A percentile compares a stretch with the other conserved stretches of the same genome.
phyloP scores from a whole-genome alignment of 1,140 invertebrate species.

The Saccostrea cuccullata region DNA sequence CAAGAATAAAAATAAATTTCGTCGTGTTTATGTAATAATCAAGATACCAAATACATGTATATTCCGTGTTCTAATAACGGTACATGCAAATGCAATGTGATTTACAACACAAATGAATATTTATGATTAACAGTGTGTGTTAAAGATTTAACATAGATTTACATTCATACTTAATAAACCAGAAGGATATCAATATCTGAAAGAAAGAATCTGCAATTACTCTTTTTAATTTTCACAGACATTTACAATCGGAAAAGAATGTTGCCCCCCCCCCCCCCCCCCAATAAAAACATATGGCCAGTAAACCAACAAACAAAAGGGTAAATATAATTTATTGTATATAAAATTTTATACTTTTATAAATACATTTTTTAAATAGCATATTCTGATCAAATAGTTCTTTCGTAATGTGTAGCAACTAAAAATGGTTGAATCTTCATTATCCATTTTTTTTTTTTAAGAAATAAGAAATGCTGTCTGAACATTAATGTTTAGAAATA shows the following conservation, averaged over 20 bases:
- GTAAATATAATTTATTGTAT: too few relatives aligned
- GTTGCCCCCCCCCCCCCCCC: too few relatives aligned
- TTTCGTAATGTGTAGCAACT: not conserved
- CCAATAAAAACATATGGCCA: too few relatives aligned
- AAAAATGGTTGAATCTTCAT: not conserved
- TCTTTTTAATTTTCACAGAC: too few relatives aligned
- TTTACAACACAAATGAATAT: not conserved
- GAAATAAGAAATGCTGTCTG: not conserved
- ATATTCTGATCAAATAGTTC: not conserved
- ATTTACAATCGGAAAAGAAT: too few relatives aligned
- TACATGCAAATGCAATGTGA: not conserved
- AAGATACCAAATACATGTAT: too few relatives aligned
- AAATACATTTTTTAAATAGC: too few relatives aligned
- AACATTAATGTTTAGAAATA: not conserved
- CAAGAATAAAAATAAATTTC: not conserved
- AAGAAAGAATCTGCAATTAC: not conserved
- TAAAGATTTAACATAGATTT: not conserved
- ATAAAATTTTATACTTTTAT: too few relatives aligned
- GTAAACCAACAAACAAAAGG: too few relatives aligned
- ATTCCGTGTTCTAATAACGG: not conserved
- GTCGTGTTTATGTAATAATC: too few relatives aligned
- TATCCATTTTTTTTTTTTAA: not conserved
- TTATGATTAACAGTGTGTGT: not conserved
- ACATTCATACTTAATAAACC: constrained; percentile 9
- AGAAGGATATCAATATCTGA: constrained; percentile 2